A percentile compares a stretch with the other conserved stretches of the same genome.
These are phyloP conservation scores for Pempheris klunzingeri DNA, from an alignment of 2,797 vertebrate species.

Conservation along the genomic window DNA sequence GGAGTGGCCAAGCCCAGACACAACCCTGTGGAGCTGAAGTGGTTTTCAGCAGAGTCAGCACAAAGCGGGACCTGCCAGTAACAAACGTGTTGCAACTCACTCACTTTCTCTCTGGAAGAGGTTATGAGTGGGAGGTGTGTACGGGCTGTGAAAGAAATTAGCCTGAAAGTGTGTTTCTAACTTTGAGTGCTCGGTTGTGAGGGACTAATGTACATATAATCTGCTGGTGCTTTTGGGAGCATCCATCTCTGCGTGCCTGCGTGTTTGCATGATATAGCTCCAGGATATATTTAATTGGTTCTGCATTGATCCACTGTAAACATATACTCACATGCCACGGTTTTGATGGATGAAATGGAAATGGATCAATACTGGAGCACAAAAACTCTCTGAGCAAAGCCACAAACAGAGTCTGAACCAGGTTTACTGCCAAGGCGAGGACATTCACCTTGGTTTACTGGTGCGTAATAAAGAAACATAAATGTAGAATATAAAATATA, in stretches of 20 bases:
- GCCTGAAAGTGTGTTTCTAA: constrained; percentile 26
- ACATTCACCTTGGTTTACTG: no score
- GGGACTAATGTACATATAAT: background rate
- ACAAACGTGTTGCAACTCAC: constrained; percentile 76
- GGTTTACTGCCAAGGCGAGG: no score
- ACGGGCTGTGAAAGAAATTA: constrained; percentile 36
- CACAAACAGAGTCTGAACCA: no score
- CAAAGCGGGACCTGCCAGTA: constrained; percentile 53
- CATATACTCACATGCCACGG: constrained; percentile 44
- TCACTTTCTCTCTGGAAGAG: constrained; percentile 29
- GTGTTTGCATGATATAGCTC: constrained; percentile 48
- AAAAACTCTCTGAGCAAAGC: constrained; percentile 21
- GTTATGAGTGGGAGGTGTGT: constrained; percentile 50
- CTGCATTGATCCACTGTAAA: constrained; percentile 64
- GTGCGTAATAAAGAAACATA: no score
- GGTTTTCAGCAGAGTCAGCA: constrained; percentile 69
- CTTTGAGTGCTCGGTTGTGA: constrained; percentile 2
- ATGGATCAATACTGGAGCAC: constrained; percentile 49
- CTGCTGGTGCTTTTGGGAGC: constrained; percentile 6
- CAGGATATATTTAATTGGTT: constrained; percentile 52
- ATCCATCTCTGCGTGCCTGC: background rate
- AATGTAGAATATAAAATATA: no score
- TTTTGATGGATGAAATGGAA: constrained; percentile 41
- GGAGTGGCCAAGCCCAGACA: constrained; percentile 65
- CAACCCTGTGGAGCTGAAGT: constrained; percentile 51